These are phyloP conservation scores for Phasianus colchicus DNA, from an alignment of 2,113 vertebrate species.

Conservation along the genomic window DNA sequence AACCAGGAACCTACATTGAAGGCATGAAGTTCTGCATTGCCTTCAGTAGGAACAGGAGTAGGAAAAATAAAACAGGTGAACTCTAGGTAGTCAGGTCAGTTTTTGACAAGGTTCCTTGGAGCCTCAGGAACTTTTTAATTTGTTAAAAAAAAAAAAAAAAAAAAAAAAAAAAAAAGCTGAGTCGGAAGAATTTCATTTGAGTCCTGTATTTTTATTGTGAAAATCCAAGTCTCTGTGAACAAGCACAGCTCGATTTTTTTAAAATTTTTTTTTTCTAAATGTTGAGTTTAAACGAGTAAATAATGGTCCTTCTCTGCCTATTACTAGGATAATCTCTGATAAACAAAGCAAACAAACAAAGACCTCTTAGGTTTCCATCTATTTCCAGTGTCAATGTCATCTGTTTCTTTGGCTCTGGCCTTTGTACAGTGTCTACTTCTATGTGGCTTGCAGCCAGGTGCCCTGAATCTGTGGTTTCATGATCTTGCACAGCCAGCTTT, in stretches of 20 bases:
- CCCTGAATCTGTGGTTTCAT: not conserved
- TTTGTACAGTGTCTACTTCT: slow-evolving; percentile 25
- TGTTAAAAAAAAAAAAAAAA: not conserved
- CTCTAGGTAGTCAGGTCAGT: not conserved
- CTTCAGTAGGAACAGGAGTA: not conserved
- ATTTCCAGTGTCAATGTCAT: not conserved
- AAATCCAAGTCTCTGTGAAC: not conserved
- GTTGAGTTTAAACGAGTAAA: not conserved
- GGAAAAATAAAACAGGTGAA: not conserved
- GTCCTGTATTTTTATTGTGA: not conserved
- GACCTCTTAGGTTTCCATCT: slow-evolving; percentile 45
- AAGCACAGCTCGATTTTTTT: not conserved
- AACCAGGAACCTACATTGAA: not conserved
- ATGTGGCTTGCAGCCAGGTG: not conserved
- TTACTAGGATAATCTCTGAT: slow-evolving; percentile 14
- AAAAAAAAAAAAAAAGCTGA: not conserved
- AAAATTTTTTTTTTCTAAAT: too few relatives aligned
- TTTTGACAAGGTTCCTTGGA: not conserved
- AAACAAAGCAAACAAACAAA: slow-evolving; percentile 62
- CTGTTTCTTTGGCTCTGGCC: not conserved
- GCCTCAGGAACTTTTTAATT: not conserved
- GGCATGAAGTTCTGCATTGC: not conserved
- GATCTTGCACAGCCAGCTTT: not conserved
- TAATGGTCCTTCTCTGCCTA: not conserved
- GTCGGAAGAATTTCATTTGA: not conserved